Conservation (phyloP, 2,888 invertebrate species). For the Druceiella hillmani region DNA sequence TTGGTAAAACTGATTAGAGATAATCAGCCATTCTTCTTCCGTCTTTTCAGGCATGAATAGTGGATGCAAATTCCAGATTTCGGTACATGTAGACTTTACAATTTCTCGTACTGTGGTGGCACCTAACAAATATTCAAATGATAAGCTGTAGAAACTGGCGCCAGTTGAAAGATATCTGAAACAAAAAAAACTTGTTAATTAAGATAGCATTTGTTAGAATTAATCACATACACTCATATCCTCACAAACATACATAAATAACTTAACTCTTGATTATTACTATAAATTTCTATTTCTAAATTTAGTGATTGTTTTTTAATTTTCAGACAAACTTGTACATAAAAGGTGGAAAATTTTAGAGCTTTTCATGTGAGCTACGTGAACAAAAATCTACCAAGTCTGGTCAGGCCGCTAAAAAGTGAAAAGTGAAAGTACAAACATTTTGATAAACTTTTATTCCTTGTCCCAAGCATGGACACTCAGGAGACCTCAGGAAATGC, state of each 20-base stretch:
- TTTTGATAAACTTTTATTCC: constrained; percentile 9
- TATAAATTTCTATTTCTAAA: too few species aligned
- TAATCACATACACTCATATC: constrained; percentile 6
- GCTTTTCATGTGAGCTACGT: constrained; percentile 7
- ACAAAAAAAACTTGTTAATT: constrained; percentile 7
- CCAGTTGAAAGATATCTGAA: constrained; percentile 12
- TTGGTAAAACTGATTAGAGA: too few species aligned
- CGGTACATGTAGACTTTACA: constrained; percentile 11
- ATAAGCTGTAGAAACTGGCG: constrained; percentile 8
- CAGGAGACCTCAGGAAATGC: constrained; percentile 4
- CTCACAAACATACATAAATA: too few species aligned
- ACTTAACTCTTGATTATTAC: too few species aligned
- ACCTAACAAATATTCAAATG: constrained; percentile 11
- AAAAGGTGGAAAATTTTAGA: constrained; percentile 10
- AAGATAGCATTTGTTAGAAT: constrained; percentile 6
- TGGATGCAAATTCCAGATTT: constrained; percentile 9
- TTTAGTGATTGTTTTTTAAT: constrained; percentile 5
- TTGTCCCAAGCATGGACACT: constrained; percentile 3
- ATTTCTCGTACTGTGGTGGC: constrained; percentile 12
- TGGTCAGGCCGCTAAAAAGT: constrained; percentile 9
- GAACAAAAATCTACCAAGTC: constrained; percentile 10
- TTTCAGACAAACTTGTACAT: constrained; percentile 6
- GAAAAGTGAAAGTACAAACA: constrained; percentile 10
- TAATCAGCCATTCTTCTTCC: too few species aligned
- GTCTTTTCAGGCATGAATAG: constrained; percentile 8